phyloP scores from a whole-genome alignment of 37 sponge, comb jelly and placozoan species.

The Agelas oroides region DNA sequence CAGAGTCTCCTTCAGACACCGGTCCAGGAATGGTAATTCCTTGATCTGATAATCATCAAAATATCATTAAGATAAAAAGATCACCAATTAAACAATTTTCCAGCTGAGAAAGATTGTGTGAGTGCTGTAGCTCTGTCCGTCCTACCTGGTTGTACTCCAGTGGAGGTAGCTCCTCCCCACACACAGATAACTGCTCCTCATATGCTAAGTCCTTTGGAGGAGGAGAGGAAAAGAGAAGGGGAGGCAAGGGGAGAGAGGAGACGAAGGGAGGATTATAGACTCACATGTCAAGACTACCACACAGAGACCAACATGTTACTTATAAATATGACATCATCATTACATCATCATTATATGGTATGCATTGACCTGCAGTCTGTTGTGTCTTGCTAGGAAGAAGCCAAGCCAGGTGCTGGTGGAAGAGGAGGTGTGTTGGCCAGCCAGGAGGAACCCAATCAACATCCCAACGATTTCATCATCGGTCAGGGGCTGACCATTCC shows the following conservation, averaged over 20 bases:
- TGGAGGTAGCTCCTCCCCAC: conserved; percentile 69
- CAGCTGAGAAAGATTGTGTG: neutral
- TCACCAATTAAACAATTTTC: neutral
- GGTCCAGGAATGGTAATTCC: conserved; percentile 62
- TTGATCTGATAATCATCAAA: conserved; percentile 49
- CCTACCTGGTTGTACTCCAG: conserved; percentile 84
- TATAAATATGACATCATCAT: too few species aligned
- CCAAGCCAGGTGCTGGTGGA: conserved; percentile 92
- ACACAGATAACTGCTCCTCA: conserved; percentile 68
- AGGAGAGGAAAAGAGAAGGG: too few species aligned
- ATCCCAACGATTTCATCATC: conserved; percentile 87
- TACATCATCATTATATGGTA: too few species aligned
- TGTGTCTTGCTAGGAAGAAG: conserved; percentile 81
- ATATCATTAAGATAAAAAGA: neutral
- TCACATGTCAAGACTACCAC: too few species aligned
- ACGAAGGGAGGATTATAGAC: too few species aligned
- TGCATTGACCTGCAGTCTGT: conserved; percentile 58
- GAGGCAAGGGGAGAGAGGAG: too few species aligned
- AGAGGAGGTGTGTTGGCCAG: conserved; percentile 94
- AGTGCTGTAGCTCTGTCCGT: neutral
- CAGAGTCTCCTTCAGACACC: conserved; percentile 87
- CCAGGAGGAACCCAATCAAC: conserved; percentile 88
- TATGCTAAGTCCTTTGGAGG: conserved; percentile 45
- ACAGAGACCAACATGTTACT: too few species aligned
- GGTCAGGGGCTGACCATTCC: conserved; percentile 74